A percentile compares a stretch with the other conserved stretches of the same genome.
Evolutionary conservation across 2,113 vertebrate species (phyloP).

Genomic region (Mustelus asterias): DNA sequence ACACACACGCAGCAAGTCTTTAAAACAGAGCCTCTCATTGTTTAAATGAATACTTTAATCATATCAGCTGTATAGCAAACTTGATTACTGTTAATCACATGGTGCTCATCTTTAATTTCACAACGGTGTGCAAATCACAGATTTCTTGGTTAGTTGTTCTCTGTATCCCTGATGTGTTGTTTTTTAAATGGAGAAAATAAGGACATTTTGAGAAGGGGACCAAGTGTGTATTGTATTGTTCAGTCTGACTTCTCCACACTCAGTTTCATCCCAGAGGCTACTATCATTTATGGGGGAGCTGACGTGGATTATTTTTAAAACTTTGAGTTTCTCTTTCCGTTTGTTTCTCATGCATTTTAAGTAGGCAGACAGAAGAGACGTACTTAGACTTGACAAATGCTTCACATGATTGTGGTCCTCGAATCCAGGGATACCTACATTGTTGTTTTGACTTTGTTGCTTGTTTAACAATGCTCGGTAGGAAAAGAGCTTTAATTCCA

Average conservation of each 20-base stretch:
- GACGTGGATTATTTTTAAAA: background rate
- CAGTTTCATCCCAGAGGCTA: background rate
- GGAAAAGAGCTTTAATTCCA: background rate
- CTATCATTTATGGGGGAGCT: background rate
- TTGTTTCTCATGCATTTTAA: background rate
- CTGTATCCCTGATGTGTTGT: background rate
- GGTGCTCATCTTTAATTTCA: background rate
- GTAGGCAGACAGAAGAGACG: too few species aligned
- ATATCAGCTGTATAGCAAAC: background rate
- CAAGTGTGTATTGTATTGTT: background rate
- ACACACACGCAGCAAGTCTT: background rate
- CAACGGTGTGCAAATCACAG: background rate
- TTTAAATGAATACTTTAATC: background rate
- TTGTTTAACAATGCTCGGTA: background rate
- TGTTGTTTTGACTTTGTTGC: background rate
- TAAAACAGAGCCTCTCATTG: background rate
- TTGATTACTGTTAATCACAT: background rate
- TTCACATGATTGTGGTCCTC: background rate
- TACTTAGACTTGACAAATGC: too few species aligned
- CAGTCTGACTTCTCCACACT: background rate
- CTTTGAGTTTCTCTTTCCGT: background rate
- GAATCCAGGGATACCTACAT: background rate
- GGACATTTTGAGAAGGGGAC: background rate
- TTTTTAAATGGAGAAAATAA: background rate
- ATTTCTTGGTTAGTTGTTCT: background rate